Conservation (phyloP, 1,140 invertebrate genomes). For the Diachasmimorpha longicaudata region DNA sequence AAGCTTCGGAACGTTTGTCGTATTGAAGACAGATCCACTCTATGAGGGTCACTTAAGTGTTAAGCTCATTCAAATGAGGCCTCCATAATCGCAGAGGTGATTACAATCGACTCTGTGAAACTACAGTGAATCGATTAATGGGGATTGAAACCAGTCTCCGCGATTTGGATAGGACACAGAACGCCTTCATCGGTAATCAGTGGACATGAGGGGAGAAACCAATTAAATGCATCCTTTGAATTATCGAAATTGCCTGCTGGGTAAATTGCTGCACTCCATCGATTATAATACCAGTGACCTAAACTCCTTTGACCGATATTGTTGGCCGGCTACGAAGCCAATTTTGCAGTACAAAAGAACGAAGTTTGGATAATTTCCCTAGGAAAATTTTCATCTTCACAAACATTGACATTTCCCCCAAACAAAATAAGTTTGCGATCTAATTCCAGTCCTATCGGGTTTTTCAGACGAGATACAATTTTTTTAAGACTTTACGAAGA, state of each 20-base stretch:
- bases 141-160: background rate
- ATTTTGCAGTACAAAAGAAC: too few relatives aligned
- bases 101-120: conserved; percentile 1
- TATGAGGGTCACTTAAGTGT: background rate
- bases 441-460: too few relatives aligned
- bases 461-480: too few relatives aligned
- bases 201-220: background rate
- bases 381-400: too few relatives aligned
- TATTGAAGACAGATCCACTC: background rate
- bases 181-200: conserved; percentile 18
- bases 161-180: background rate
- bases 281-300: background rate
- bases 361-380: too few relatives aligned
- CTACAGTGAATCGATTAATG: conserved; percentile 16
- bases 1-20: background rate
- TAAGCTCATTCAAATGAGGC: conserved; percentile 15
- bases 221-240: background rate
- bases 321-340: too few relatives aligned
- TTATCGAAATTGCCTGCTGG: background rate
- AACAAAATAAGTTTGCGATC: too few relatives aligned
- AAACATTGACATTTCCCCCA: too few relatives aligned
- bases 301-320: too few relatives aligned
- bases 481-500: too few relatives aligned
- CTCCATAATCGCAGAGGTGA: conserved; percentile 7
- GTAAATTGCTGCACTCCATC: background rate